Percentiles rank a stretch among this genome's conserved stretches.
Conservation (phyloP, 2,797 vertebrate genomes). For the Gambusia yucatana region DNA sequence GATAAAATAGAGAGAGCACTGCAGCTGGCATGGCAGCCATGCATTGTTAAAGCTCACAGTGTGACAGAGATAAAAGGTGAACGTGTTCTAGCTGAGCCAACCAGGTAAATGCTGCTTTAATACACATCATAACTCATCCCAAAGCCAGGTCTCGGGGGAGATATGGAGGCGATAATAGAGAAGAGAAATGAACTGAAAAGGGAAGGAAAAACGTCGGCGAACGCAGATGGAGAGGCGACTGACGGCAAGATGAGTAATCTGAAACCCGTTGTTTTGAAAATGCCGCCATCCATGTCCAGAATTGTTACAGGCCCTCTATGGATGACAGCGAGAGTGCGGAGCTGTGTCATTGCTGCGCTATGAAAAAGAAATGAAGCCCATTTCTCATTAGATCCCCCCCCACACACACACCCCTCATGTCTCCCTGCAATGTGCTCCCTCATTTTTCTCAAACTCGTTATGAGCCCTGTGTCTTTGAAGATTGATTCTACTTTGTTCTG, state of each 20-base stretch:
- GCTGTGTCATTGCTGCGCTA: conserved; percentile 41
- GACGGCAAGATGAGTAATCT: conserved; percentile 50
- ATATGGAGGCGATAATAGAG: conserved; percentile 64
- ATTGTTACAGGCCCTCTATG: conserved; percentile 39
- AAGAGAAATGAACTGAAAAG: conserved; percentile 58
- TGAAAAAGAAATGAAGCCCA: conserved; percentile 57
- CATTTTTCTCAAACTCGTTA: conserved; percentile 60
- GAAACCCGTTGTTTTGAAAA: conserved; percentile 59
- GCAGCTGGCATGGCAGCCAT: conserved; percentile 50
- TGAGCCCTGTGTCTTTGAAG: conserved; percentile 48
- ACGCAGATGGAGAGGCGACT: conserved; percentile 24
- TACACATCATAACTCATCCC: conserved; percentile 70
- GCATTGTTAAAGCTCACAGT: conserved; percentile 25
- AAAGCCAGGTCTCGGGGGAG: conserved; percentile 50
- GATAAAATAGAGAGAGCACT: conserved; percentile 31
- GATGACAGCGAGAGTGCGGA: conserved; percentile 47
- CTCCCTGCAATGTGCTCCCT: conserved; percentile 41
- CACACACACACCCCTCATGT: background rate
- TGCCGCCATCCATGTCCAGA: conserved; percentile 52
- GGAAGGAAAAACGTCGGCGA: conserved; percentile 8
- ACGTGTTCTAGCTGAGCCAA: conserved; percentile 58
- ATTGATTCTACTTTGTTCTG: conserved; percentile 49
- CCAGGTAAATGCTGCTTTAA: conserved; percentile 75
- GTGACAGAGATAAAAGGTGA: conserved; percentile 66
- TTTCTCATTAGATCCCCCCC: conserved; percentile 56